phyloP scores from a whole-genome alignment of 2,888 invertebrate genomes.

The Laothoe populi region DNA sequence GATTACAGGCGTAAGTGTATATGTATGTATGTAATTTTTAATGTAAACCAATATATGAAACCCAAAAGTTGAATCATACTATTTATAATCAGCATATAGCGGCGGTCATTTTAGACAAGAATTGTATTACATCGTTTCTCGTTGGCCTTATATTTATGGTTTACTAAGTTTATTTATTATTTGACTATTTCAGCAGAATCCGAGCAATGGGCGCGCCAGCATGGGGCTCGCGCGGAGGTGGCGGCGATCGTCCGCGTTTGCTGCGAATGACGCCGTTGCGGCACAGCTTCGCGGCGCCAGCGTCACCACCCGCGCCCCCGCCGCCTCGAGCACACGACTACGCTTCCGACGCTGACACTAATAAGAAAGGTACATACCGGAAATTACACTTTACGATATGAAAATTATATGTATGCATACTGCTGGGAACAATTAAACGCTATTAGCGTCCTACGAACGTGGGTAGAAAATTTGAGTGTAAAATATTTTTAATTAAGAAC shows the following conservation, averaged over 20 bases:
- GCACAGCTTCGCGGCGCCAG: conserved; percentile 84
- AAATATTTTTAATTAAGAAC: neutral
- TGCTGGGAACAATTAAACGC: conserved; percentile 17
- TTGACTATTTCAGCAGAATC: conserved; percentile 32
- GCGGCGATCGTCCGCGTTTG: conserved; percentile 81
- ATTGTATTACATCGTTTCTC: no score
- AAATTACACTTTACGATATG: conserved; percentile 32
- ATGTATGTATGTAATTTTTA: no score
- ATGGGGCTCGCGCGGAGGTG: conserved; percentile 78
- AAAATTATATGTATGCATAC: conserved; percentile 24
- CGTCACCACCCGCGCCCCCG: conserved; percentile 73
- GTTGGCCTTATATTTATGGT: no score
- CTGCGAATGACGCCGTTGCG: conserved; percentile 85
- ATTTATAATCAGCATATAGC: no score
- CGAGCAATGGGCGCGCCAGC: conserved; percentile 76
- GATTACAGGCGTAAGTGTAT: no score
- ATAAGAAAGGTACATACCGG: conserved; percentile 76
- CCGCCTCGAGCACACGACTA: conserved; percentile 75
- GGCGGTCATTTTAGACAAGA: no score
- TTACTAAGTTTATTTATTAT: neutral
- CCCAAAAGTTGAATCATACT: no score
- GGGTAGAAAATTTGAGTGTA: neutral
- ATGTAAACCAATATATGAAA: no score
- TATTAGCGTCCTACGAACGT: conserved; percentile 15
- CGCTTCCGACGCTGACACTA: conserved; percentile 86